Conservation (phyloP, 1,140 invertebrate species). For the Drosophila mauritiana region DNA sequence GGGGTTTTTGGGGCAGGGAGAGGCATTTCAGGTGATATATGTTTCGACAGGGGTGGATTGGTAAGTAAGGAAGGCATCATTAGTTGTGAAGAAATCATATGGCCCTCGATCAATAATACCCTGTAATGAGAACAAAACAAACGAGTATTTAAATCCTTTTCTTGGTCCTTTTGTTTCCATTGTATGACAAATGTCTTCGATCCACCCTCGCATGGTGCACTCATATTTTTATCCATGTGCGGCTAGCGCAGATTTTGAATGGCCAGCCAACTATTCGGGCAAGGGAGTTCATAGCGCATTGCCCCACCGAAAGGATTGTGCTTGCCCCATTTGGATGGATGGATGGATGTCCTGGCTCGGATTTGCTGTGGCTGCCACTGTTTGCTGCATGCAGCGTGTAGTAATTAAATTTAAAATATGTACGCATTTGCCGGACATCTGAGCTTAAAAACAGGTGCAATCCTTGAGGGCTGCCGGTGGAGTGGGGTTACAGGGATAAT, state of each 20-base stretch:
- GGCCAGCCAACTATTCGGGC: slow-evolving; percentile 68
- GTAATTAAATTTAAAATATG: slow-evolving; percentile 83
- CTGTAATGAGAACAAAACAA: too few relatives aligned
- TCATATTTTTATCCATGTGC: slow-evolving; percentile 41
- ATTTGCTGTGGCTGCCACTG: slow-evolving; percentile 59
- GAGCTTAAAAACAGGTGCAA: slow-evolving; percentile 67
- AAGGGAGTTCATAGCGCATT: slow-evolving; percentile 59
- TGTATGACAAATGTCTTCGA: too few relatives aligned
- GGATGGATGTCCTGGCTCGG: slow-evolving; percentile 50
- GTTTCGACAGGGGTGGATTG: slow-evolving; percentile 10
- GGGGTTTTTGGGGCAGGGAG: not conserved
- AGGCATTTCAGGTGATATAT: slow-evolving; percentile 24
- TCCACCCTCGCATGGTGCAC: slow-evolving; percentile 28
- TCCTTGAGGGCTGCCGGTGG: not conserved
- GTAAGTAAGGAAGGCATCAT: not conserved
- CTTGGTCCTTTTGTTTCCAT: too few relatives aligned
- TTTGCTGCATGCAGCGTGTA: slow-evolving; percentile 60
- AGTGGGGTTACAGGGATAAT: slow-evolving; percentile 50
- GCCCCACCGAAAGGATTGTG: slow-evolving; percentile 51
- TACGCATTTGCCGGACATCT: slow-evolving; percentile 68
- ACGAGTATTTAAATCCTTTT: too few relatives aligned
- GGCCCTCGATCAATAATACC: too few relatives aligned
- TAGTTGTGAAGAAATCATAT: too few relatives aligned
- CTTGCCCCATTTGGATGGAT: slow-evolving; percentile 33
- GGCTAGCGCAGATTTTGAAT: slow-evolving; percentile 59